Percentiles rank a stretch among this genome's conserved stretches.
These are phyloP conservation scores for Lanistes nyassanus DNA, from an alignment of 1,140 invertebrate genomes.

Conservation along the genomic window DNA sequence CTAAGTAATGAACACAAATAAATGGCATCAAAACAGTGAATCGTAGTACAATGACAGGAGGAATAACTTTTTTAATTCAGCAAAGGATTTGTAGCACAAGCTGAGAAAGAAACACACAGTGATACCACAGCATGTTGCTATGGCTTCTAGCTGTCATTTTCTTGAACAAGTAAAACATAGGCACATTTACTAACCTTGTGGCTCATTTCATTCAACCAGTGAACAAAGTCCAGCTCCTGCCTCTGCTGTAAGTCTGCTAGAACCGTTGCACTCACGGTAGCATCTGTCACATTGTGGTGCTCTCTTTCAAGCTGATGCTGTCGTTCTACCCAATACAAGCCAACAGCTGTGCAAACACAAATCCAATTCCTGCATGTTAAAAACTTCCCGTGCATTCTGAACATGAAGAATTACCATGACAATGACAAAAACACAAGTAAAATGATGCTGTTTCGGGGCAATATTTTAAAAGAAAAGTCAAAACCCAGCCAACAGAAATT, in stretches of 20 bases:
- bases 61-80: too few species aligned
- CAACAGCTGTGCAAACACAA: constrained; percentile 38
- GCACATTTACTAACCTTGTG: constrained; percentile 30
- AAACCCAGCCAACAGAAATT: too few species aligned
- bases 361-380: too few species aligned
- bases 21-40: too few species aligned
- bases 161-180: constrained; percentile 13
- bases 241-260: constrained; percentile 51
- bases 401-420: neutral
- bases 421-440: neutral
- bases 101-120: too few species aligned
- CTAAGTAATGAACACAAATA: too few species aligned
- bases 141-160: neutral
- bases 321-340: constrained; percentile 38
- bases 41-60: too few species aligned
- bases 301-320: constrained; percentile 21
- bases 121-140: too few species aligned
- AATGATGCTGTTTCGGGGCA: too few species aligned
- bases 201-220: constrained; percentile 35
- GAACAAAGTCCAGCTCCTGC: constrained; percentile 51
- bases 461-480: too few species aligned
- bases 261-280: constrained; percentile 40
- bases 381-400: too few species aligned
- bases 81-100: too few species aligned
- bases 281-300: constrained; percentile 35